Evolutionary conservation across 1,140 invertebrate genomes (phyloP).

Genomic region (Apis laboriosa): DNA sequence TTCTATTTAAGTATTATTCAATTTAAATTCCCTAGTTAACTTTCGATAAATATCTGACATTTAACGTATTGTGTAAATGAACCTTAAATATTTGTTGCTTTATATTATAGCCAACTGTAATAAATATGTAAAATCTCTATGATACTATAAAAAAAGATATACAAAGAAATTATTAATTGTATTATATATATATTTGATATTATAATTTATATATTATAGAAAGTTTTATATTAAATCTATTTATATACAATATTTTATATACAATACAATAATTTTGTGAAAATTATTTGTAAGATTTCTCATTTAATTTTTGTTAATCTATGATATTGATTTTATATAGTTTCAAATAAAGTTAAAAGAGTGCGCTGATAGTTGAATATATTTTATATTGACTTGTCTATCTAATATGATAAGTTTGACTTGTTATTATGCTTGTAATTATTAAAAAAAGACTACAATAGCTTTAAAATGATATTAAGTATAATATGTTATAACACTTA

Average conservation of each 20-base stretch:
- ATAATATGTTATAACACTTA: neutral
- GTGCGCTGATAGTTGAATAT: neutral
- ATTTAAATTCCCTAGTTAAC: constrained; percentile 9
- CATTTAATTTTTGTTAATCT: neutral
- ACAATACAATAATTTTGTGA: too few species aligned
- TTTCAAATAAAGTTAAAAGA: neutral
- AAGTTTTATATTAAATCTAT: neutral
- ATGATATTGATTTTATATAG: neutral
- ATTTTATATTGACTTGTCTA: neutral
- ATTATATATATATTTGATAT: too few species aligned
- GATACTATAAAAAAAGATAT: too few species aligned
- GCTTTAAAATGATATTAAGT: constrained; percentile 6
- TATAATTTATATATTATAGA: neutral
- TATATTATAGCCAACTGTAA: too few species aligned
- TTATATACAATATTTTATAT: too few species aligned
- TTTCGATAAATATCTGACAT: neutral
- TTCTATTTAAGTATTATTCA: neutral
- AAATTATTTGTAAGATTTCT: neutral
- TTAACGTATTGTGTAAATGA: neutral
- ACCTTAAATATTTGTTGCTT: neutral
- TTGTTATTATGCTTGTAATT: constrained; percentile 28
- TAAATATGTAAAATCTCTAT: too few species aligned
- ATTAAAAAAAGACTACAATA: neutral
- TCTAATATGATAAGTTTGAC: constrained; percentile 22
- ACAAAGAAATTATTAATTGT: neutral